Conservation (phyloP, 2,113 vertebrate genomes). For the Oxyruncus cristatus region DNA sequence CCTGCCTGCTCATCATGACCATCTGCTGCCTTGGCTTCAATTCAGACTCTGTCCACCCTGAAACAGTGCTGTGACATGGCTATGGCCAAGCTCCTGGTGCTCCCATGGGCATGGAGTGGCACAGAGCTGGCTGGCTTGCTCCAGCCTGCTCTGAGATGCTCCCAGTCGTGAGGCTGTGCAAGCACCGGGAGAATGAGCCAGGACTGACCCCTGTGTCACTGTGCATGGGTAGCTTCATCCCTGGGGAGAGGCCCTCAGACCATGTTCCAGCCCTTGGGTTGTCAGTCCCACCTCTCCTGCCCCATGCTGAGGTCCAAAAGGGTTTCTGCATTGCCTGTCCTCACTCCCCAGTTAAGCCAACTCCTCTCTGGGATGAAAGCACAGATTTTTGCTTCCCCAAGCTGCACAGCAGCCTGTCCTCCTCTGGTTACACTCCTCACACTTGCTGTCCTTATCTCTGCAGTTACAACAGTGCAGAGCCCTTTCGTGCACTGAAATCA, state of each 20-base stretch:
- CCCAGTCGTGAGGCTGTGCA: background rate
- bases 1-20: background rate
- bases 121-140: fast-evolving
- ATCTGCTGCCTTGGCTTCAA: background rate
- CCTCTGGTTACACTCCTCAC: background rate
- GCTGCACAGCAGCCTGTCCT: background rate
- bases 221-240: background rate
- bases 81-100: background rate
- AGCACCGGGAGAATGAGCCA: background rate
- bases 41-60: background rate
- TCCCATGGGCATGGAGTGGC: fast-evolving
- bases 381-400: background rate
- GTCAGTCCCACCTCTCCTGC: background rate
- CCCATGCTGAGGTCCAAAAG: background rate
- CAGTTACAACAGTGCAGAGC: background rate
- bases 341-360: background rate
- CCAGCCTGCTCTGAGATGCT: background rate
- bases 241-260: background rate
- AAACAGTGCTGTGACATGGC: background rate
- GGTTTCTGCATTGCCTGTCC: background rate
- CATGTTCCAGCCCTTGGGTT: background rate
- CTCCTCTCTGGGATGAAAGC: background rate
- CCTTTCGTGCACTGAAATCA: background rate
- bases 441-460: background rate
- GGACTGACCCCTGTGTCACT: background rate